Conservation (phyloP, 2,113 vertebrate species). For the Lontra canadensis region DNA sequence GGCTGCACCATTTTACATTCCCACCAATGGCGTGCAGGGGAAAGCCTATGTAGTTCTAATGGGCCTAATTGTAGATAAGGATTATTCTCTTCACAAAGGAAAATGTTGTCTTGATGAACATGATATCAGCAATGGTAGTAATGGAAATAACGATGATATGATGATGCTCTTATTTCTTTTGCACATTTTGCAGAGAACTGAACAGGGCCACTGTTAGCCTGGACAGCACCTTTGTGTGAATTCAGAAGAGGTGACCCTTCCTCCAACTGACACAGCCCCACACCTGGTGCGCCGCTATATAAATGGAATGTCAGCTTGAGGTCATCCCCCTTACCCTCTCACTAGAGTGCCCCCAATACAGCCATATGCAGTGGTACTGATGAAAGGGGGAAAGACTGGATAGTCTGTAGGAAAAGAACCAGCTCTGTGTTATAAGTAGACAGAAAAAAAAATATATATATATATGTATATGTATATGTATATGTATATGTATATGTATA, state of each 20-base stretch:
- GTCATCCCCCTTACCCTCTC: not conserved
- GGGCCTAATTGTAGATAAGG: not conserved
- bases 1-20: not conserved
- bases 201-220: not conserved
- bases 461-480: not conserved
- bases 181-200: not conserved
- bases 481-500: no score
- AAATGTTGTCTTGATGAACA: not conserved
- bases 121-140: not conserved
- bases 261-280: not conserved
- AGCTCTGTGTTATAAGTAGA: not conserved
- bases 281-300: accelerated
- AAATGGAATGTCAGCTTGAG: not conserved
- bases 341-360: not conserved
- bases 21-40: not conserved
- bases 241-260: not conserved
- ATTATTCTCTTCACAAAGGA: not conserved
- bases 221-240: not conserved
- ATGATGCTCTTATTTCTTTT: not conserved
- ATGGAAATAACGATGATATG: not conserved
- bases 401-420: not conserved
- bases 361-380: accelerated
- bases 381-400: not conserved
- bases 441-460: not conserved
- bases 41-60: not conserved